Evolutionary conservation across 2,888 invertebrate genomes (phyloP).

Genomic region (Salticus scenicus): DNA sequence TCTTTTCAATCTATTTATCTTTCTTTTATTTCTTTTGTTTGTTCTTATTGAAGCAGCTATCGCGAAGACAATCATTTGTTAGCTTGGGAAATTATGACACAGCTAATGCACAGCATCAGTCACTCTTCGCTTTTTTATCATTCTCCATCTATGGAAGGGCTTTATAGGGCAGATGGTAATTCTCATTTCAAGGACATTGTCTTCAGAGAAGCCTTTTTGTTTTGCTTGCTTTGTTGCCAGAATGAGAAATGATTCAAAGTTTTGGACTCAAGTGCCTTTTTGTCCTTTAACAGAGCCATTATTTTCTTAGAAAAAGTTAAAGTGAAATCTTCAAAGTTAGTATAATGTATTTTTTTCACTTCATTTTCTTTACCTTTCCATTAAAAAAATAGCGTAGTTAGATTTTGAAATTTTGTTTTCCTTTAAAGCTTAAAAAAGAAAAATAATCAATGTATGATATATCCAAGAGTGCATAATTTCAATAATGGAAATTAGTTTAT

Average conservation of each 20-base stretch:
- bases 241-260: not conserved
- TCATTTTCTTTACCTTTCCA: no score
- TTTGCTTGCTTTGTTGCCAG: not conserved
- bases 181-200: slow-evolving; percentile 41
- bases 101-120: slow-evolving; percentile 56
- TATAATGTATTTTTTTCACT: no score
- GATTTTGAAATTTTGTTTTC: no score
- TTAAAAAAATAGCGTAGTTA: no score
- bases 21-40: slow-evolving; percentile 18
- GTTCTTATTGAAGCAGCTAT: slow-evolving; percentile 44
- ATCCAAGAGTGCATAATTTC: no score
- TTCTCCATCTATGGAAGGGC: slow-evolving; percentile 48
- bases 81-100: slow-evolving; percentile 61
- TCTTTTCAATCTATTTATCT: not conserved
- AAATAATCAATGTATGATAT: no score
- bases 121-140: slow-evolving; percentile 45
- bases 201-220: slow-evolving; percentile 2
- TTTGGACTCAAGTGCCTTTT: not conserved
- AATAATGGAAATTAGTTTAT: no score
- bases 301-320: no score
- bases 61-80: slow-evolving; percentile 52
- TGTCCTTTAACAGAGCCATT: not conserved
- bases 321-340: no score
- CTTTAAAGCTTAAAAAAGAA: no score
- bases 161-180: slow-evolving; percentile 56